Evolutionary conservation across 2,113 vertebrate species (phyloP).

Genomic region (Pelusios castaneus): DNA sequence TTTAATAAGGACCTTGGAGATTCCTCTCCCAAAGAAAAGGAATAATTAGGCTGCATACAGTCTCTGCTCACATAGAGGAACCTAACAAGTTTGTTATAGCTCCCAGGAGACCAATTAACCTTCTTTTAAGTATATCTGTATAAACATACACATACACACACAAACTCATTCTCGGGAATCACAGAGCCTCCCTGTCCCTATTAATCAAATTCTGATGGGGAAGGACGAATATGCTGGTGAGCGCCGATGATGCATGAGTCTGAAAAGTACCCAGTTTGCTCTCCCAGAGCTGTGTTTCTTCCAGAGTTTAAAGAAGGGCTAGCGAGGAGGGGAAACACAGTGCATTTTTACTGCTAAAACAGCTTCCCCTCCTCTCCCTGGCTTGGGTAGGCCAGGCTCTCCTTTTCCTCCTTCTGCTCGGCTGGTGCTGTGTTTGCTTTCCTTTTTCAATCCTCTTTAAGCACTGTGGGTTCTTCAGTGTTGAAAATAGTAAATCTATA

Average conservation of each 20-base stretch:
- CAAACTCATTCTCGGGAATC: background rate
- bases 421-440: background rate
- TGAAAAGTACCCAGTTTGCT: background rate
- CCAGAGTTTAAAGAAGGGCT: background rate
- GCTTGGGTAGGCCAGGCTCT: background rate
- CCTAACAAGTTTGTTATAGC: slow-evolving; percentile 62
- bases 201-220: slow-evolving; percentile 37
- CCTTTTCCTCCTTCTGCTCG: background rate
- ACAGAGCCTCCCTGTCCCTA: slow-evolving; percentile 22
- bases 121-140: slow-evolving; percentile 61
- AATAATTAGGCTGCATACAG: slow-evolving; percentile 66
- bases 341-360: background rate
- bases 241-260: background rate
- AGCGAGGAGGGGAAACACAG: rapidly evolving
- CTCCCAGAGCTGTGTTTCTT: background rate
- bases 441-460: background rate
- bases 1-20: slow-evolving; percentile 81
- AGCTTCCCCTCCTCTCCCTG: background rate
- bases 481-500: background rate
- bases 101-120: slow-evolving; percentile 68
- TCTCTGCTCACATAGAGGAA: slow-evolving; percentile 36
- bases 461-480: background rate
- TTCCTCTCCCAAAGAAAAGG: slow-evolving; percentile 36
- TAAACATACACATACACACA: slow-evolving; percentile 3
- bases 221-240: background rate